Evolutionary conservation across 2,797 vertebrate species (phyloP), one percentile per base, ranked within the genome.

Genomic region (Enteromius fasciolatus): DNA sequence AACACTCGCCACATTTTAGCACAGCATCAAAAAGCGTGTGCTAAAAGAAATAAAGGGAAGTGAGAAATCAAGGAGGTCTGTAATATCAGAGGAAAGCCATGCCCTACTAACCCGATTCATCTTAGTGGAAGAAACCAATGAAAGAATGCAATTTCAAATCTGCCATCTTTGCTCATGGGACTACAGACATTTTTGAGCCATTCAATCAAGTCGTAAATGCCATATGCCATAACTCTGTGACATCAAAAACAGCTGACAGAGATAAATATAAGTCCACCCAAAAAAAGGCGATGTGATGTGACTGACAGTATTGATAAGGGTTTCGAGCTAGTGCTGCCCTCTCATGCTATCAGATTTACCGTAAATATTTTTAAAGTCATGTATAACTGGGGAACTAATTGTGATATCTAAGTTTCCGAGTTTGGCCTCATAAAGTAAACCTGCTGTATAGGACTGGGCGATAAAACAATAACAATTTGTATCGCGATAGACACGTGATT

Each of bases 121-220:
- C 33, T 39, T 18, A 36, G 20, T n/a, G 17, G 31, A 18, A 39
- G 61, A 31, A 63, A 15, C 15, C 61, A 31, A 15, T 67, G 64
- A 39, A 67, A 39, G 33, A 17, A 67, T 36, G 64, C 64, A 36
- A 67, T 67, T 66, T 67, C 31, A 36, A 20, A 67, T 39, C 3
- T 67, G 64, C 17, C 33, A 36, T 36, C 31, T 67, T 67, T 67
- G 17, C 64, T 67, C 64, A 67, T 39, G 33, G 64, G 64, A 11
- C 33, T 39, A 67, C 33, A 39, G 18, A 33, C 3, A 9, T n/a
- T 67, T 67, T 67, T 67, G 18, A 25, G 12, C 23, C n/a, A 28
- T 25, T 70, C 23, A 70, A 44, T 44, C 41, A 25, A 70, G 68
- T 70, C 0, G n/a, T 23, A 73, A 73, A 73, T 33, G 25, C 28